phyloP scores from a whole-genome alignment of 2,888 invertebrate genomes.

The Agonum fuliginosum region DNA sequence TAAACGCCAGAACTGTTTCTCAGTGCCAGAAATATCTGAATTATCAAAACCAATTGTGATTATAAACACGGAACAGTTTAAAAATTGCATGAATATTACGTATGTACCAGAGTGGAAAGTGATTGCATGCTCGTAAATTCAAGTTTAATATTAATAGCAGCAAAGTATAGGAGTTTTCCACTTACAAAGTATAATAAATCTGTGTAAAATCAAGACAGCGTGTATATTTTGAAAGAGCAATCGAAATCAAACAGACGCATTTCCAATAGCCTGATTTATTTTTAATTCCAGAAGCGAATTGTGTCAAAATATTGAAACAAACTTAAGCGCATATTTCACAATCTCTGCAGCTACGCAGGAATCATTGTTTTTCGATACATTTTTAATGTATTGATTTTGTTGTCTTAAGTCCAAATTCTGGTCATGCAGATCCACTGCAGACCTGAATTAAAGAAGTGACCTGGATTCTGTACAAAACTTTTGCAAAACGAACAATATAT shows the following conservation, averaged over 20 bases:
- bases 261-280: constrained; percentile 42
- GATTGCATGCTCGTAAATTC: constrained; percentile 35
- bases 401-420: neutral
- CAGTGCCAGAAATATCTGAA: no score
- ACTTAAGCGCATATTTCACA: constrained; percentile 6
- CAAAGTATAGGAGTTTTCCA: constrained; percentile 34
- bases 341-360: neutral
- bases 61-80: no score
- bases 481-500: constrained; percentile 10
- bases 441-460: constrained; percentile 25
- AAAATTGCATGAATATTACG: neutral
- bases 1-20: no score
- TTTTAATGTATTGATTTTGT: constrained; percentile 38
- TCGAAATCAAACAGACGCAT: constrained; percentile 39
- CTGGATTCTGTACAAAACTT: constrained; percentile 35
- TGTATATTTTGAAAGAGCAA: constrained; percentile 43
- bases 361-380: constrained; percentile 10
- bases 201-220: constrained; percentile 38
- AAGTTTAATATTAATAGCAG: constrained; percentile 40
- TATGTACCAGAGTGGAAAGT: neutral
- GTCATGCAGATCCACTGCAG: constrained; percentile 35
- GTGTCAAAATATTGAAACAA: constrained; percentile 35
- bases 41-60: no score
- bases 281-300: constrained; percentile 31
- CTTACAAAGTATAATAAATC: constrained; percentile 43